Percentiles rank a stretch among this genome's conserved stretches.
These are phyloP conservation scores for Empis stercorea DNA, from an alignment of 2,888 invertebrate genomes.

Conservation along the genomic window DNA sequence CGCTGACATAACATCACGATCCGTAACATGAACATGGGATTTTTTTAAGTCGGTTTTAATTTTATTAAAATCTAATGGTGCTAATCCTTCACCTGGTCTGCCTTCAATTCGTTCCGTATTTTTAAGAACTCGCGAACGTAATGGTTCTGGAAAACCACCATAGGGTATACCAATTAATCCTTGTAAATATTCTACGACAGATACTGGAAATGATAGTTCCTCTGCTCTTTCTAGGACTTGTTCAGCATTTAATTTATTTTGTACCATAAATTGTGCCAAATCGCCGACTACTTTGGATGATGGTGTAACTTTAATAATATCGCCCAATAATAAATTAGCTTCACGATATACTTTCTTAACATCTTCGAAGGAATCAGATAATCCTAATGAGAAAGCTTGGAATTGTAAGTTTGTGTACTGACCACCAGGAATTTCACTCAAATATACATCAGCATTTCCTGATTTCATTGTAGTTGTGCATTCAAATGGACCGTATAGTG, in stretches of 20 bases:
- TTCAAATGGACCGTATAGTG: conserved; percentile 89
- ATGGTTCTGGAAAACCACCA: conserved; percentile 89
- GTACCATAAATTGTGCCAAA: conserved; percentile 95
- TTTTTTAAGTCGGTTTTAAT: conserved; percentile 59
- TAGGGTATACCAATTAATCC: conserved; percentile 85
- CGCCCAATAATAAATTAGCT: conserved; percentile 82
- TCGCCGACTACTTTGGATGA: conserved; percentile 96
- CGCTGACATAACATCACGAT: conserved; percentile 85
- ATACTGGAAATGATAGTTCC: conserved; percentile 88
- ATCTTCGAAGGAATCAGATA: conserved; percentile 87
- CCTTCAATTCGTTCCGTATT: conserved; percentile 74
- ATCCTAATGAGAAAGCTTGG: conserved; percentile 87
- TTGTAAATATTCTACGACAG: conserved; percentile 87
- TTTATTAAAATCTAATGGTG: conserved; percentile 67
- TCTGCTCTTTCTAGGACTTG: conserved; percentile 74
- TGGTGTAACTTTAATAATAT: conserved; percentile 93
- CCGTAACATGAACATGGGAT: conserved; percentile 48
- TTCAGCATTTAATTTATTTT: conserved; percentile 72
- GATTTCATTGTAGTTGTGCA: conserved; percentile 93
- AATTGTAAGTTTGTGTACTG: conserved; percentile 97
- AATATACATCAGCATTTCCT: conserved; percentile 91
- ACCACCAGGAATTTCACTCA: conserved; percentile 94
- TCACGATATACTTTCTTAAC: conserved; percentile 83
- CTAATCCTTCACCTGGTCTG: conserved; percentile 68
- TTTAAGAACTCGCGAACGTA: conserved; percentile 52